A percentile compares a stretch with the other conserved stretches of the same genome.
phyloP scores from a whole-genome alignment of 30 jellyfish, hydroid and myxozoan genomes.

The Hydractinia symbiolongicarpus region DNA sequence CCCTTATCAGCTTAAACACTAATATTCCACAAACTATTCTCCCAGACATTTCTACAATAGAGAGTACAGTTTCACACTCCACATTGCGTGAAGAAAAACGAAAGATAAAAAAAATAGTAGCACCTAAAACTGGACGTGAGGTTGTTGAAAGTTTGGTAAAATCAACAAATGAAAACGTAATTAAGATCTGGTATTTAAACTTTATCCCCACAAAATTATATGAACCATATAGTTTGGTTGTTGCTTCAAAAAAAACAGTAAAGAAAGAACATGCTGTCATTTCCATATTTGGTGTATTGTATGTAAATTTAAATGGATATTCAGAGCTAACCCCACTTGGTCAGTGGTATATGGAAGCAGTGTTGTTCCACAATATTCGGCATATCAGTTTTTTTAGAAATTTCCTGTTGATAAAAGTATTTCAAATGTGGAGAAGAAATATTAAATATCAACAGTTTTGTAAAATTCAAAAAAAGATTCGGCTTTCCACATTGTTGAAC shows the following conservation, averaged over 20 bases:
- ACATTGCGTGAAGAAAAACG: background rate
- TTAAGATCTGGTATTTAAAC: conserved; percentile 65
- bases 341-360: conserved; percentile 74
- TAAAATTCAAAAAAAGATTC: conserved; percentile 28
- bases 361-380: conserved; percentile 38
- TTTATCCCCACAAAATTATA: conserved; percentile 16
- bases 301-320: conserved; percentile 58
- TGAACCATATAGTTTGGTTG: conserved; percentile 57
- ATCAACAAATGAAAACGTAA: conserved; percentile 18
- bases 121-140: conserved; percentile 58
- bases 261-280: conserved; percentile 62
- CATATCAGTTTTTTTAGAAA: conserved; percentile 42
- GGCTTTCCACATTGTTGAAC: conserved; percentile 33
- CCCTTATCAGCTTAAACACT: conserved; percentile 50
- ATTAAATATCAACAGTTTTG: conserved; percentile 34
- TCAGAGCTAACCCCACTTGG: conserved; percentile 73
- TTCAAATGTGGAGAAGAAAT: conserved; percentile 44
- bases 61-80: background rate
- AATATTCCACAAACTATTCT: conserved; percentile 22
- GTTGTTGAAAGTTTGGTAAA: conserved; percentile 55
- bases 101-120: background rate
- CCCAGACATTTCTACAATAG: background rate
- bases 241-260: conserved; percentile 48
- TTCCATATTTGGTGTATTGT: conserved; percentile 73
- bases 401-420: conserved; percentile 32